Conservation (phyloP, 2,113 vertebrate genomes). For the Callithrix jacchus region DNA sequence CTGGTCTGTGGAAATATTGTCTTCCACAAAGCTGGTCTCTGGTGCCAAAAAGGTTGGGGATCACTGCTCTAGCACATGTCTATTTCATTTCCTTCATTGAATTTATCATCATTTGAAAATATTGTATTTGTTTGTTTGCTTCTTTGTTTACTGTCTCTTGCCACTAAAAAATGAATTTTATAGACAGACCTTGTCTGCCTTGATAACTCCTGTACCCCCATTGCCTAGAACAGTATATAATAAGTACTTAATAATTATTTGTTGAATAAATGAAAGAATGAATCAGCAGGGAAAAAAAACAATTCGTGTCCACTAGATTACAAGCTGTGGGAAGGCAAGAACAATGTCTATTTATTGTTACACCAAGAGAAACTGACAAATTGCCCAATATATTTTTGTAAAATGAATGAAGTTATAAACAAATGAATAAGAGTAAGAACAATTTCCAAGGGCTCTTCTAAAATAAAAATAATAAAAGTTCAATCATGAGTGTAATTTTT, state of each 20-base stretch:
- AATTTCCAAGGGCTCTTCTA: not conserved
- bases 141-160: not conserved
- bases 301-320: not conserved
- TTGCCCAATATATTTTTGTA: not conserved
- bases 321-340: not conserved
- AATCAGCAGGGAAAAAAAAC: not conserved
- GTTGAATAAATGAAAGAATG: not conserved
- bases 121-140: not conserved
- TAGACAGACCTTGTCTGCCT: not conserved
- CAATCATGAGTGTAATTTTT: not conserved
- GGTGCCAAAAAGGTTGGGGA: not conserved
- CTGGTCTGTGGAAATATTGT: too few species aligned
- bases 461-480: conserved; percentile 28
- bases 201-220: not conserved
- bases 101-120: not conserved
- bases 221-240: not conserved
- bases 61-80: not conserved
- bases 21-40: too few species aligned
- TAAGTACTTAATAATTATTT: not conserved
- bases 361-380: not conserved
- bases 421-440: not conserved
- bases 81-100: not conserved
- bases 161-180: not conserved
- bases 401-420: not conserved
- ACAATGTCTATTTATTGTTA: not conserved